Percentiles rank a stretch among this genome's conserved stretches.
Conservation (phyloP, 1,140 invertebrate species). For the Bombus ignitus region DNA sequence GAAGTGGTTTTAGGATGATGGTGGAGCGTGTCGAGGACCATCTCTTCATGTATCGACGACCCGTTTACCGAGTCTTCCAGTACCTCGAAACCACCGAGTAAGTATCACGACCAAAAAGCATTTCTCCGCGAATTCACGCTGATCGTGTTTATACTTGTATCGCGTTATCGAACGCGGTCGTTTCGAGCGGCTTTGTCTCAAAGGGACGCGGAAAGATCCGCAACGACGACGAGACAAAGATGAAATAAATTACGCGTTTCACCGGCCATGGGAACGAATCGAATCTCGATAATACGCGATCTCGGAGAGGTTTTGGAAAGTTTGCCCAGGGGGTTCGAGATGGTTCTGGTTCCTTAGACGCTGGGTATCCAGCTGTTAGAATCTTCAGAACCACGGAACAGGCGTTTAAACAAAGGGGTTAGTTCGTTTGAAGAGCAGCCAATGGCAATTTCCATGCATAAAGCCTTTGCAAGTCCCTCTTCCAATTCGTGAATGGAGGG, state of each 20-base stretch:
- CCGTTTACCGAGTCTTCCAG: conserved; percentile 90
- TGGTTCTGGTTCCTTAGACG: not conserved
- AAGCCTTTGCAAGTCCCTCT: conserved; percentile 22
- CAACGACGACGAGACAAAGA: not conserved
- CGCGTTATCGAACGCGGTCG: not conserved
- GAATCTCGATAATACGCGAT: conserved; percentile 17
- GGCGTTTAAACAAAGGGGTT: conserved; percentile 51
- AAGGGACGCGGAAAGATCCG: too few relatives aligned
- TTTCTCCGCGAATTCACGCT: not conserved
- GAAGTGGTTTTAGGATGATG: conserved; percentile 82
- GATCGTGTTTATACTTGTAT: not conserved
- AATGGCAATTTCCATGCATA: conserved; percentile 46
- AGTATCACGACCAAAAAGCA: conserved; percentile 69
- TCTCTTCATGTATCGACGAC: conserved; percentile 88
- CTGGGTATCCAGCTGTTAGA: conserved; percentile 33
- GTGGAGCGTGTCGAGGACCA: conserved; percentile 88
- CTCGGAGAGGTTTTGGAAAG: conserved; percentile 23
- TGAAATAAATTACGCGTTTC: conserved; percentile 20
- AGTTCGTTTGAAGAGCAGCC: conserved; percentile 44
- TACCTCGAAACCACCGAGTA: conserved; percentile 87
- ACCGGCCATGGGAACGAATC: not conserved
- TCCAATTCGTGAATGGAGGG: conserved; percentile 39
- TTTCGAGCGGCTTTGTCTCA: not conserved
- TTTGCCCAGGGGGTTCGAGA: conserved; percentile 12
- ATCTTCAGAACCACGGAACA: conserved; percentile 22